Percentiles rank a stretch among this genome's conserved stretches.
These are phyloP conservation scores for Rhynchonycteris naso DNA, from an alignment of 2,797 vertebrate genomes.

Conservation along the genomic window DNA sequence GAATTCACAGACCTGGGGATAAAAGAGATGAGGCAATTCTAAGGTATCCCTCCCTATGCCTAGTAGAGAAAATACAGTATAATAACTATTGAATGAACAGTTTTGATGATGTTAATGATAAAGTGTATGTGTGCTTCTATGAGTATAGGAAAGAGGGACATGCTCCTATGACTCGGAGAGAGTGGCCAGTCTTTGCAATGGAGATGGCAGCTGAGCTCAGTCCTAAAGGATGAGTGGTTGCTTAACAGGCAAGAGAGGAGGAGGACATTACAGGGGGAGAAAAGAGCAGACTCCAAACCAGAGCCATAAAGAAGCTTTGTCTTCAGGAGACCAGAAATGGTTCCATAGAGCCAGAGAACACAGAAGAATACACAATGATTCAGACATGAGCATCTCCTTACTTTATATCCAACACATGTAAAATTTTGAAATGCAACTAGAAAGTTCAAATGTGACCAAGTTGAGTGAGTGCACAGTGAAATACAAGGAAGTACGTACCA, in stretches of 20 bases:
- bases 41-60: background rate
- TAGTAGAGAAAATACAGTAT: background rate
- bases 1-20: background rate
- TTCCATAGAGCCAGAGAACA: background rate
- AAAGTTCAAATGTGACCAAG: background rate
- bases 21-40: background rate
- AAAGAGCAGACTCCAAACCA: background rate
- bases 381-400: background rate
- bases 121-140: background rate
- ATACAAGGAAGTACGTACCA: background rate
- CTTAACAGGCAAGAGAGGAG: background rate
- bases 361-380: background rate
- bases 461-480: background rate
- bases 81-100: background rate
- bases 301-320: background rate
- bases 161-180: background rate
- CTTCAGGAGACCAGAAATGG: background rate
- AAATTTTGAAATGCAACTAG: background rate
- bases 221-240: background rate
- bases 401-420: background rate
- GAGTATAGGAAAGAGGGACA: background rate
- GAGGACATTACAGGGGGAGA: background rate
- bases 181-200: background rate
- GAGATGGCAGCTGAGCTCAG: background rate
- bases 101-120: background rate